These are phyloP conservation scores for Lipophrys pholis DNA, from an alignment of 2,113 vertebrate genomes.

Conservation along the genomic window DNA sequence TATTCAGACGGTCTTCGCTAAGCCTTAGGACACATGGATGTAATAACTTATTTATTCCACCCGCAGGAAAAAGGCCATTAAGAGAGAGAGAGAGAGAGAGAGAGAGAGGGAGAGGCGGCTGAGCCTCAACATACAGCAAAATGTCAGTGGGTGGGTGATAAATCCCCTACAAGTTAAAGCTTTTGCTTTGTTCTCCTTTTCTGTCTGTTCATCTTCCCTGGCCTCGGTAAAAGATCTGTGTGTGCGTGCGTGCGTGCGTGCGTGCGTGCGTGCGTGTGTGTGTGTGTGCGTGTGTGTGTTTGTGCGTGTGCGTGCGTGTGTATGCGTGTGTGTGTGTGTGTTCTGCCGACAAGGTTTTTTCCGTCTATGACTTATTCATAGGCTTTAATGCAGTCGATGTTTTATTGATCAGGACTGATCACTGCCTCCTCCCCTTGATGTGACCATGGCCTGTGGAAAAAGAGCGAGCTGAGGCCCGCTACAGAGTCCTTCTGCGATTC, in stretches of 20 bases:
- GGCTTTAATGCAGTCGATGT: constrained; percentile 76
- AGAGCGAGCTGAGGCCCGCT: constrained; percentile 21
- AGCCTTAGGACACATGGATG: constrained; percentile 69
- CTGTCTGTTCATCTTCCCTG: constrained; percentile 53
- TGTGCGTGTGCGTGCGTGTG: constrained; percentile 39
- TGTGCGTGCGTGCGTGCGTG: constrained; percentile 23
- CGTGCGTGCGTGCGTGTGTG: constrained; percentile 30
- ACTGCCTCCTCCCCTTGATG: constrained; percentile 64
- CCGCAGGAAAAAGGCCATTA: constrained; percentile 60
- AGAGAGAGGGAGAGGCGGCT: not conserved
- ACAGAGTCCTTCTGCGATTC: constrained; percentile 15
- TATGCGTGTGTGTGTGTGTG: constrained; percentile 30
- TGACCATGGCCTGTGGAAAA: constrained; percentile 60
- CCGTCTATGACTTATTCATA: constrained; percentile 78
- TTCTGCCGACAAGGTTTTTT: constrained; percentile 52
- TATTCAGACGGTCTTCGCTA: constrained; percentile 69
- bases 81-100: constrained; percentile 11
- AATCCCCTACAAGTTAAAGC: constrained; percentile 55
- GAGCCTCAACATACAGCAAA: constrained; percentile 52
- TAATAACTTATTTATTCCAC: constrained; percentile 74
- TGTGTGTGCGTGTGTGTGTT: no score
- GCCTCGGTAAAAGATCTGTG: constrained; percentile 56
- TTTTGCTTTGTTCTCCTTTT: constrained; percentile 57
- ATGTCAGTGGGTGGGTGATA: constrained; percentile 60
- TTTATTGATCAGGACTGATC: constrained; percentile 81